Conservation (phyloP, 2,888 invertebrate species). For the Diplolepis rosae region DNA sequence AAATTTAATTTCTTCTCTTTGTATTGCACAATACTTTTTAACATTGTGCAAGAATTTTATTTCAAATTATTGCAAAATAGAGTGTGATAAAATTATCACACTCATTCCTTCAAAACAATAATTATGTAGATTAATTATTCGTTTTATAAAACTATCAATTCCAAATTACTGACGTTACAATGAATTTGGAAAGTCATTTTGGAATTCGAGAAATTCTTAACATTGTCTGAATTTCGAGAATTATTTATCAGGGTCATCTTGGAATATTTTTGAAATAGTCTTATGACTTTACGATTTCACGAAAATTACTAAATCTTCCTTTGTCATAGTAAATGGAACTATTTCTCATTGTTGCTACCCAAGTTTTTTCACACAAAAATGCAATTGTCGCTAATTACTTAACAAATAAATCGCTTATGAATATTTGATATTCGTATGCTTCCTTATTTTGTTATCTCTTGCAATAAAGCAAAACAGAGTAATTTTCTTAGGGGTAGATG, state of each 20-base stretch:
- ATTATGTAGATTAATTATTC: too few relatives aligned
- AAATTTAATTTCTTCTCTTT: neutral
- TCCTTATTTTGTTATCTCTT: too few relatives aligned
- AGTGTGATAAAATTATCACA: neutral
- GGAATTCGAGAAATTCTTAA: too few relatives aligned
- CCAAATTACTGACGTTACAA: neutral
- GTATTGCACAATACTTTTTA: neutral
- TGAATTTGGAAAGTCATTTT: neutral
- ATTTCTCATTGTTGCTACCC: too few relatives aligned
- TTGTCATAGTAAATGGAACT: neutral
- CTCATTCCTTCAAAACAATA: too few relatives aligned
- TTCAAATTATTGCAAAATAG: neutral
- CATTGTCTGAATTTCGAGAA: neutral
- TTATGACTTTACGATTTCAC: neutral
- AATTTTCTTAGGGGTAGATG: too few relatives aligned
- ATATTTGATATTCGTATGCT: too few relatives aligned
- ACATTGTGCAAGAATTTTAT: neutral
- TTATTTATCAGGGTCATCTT: neutral
- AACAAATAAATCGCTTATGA: too few relatives aligned
- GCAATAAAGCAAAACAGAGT: too few relatives aligned
- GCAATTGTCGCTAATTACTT: too few relatives aligned
- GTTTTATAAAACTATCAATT: too few relatives aligned
- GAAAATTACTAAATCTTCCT: neutral
- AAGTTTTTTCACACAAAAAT: too few relatives aligned
- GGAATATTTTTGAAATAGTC: neutral